These are phyloP conservation scores for Parotocinclus haroldoi DNA, from an alignment of 2,797 vertebrate species.

Conservation along the genomic window DNA sequence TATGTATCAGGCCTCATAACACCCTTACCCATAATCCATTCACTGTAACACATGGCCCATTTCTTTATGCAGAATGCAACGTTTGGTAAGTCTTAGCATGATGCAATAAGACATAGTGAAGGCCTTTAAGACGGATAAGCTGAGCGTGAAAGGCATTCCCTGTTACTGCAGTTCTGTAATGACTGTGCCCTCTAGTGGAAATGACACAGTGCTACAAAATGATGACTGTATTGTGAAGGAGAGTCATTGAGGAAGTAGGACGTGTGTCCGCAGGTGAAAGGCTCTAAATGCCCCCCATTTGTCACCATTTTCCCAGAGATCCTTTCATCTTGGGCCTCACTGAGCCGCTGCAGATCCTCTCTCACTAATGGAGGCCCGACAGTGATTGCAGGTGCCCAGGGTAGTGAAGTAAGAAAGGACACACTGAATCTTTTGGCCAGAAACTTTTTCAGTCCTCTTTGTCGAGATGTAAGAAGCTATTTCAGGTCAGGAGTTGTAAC, in stretches of 20 bases:
- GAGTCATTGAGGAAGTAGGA: conserved; percentile 54
- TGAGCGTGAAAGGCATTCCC: too few relatives aligned
- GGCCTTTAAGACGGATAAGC: too few relatives aligned
- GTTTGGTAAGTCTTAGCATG: too few relatives aligned
- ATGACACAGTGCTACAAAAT: conserved; percentile 37
- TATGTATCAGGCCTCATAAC: too few relatives aligned
- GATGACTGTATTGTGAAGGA: conserved; percentile 43
- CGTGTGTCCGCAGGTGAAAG: conserved; percentile 58
- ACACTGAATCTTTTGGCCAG: conserved; percentile 37
- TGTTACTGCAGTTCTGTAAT: conserved; percentile 46
- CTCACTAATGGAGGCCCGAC: conserved; percentile 64
- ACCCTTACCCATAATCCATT: too few relatives aligned
- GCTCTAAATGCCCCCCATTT: conserved; percentile 73
- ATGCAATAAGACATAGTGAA: too few relatives aligned
- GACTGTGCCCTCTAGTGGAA: conserved; percentile 73
- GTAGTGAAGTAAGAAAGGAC: conserved; percentile 38
- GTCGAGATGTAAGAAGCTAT: conserved; percentile 39
- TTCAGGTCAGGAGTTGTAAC: conserved; percentile 42
- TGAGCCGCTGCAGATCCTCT: conserved; percentile 61
- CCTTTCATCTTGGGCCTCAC: conserved; percentile 74
- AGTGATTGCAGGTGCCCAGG: conserved; percentile 63
- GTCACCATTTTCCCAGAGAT: conserved; percentile 66
- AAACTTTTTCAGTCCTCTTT: conserved; percentile 44
- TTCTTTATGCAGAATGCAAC: too few relatives aligned
- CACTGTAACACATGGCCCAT: too few relatives aligned